Percentiles rank a stretch among this genome's conserved stretches.
Conservation (phyloP, 2,113 vertebrate genomes). For the Progne subis region DNA sequence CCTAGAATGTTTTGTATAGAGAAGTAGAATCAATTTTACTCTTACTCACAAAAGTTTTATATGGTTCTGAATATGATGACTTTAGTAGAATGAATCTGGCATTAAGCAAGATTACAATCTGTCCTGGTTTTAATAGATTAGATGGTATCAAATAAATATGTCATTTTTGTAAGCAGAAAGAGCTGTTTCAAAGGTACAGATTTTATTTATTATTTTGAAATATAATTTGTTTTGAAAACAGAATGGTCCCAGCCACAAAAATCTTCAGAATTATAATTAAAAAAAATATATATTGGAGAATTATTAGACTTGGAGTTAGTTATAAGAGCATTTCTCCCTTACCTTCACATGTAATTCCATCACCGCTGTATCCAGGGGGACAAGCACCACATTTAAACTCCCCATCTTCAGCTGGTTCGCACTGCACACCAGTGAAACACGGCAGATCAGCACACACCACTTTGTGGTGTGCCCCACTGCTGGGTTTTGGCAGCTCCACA, state of each 20-base stretch:
- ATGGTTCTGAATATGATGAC: not conserved
- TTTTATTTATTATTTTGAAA: not conserved
- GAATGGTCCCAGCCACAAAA: not conserved
- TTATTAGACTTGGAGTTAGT: not conserved
- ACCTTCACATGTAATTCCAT: slow-evolving; percentile 80
- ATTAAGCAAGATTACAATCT: slow-evolving; percentile 18
- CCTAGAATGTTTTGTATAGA: not conserved
- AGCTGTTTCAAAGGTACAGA: not conserved
- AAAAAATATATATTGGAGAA: not conserved
- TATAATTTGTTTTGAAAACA: not conserved
- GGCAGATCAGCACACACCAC: slow-evolving; percentile 16
- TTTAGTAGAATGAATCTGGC: not conserved
- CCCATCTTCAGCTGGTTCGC: not conserved
- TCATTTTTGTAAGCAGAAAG: not conserved
- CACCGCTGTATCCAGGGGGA: slow-evolving; percentile 73
- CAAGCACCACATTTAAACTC: slow-evolving; percentile 75
- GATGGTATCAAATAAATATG: slow-evolving; percentile 40
- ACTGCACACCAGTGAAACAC: slow-evolving; percentile 73
- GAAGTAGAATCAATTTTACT: not conserved
- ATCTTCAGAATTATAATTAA: not conserved
- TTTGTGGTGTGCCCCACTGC: not conserved
- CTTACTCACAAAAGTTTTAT: not conserved
- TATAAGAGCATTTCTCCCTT: not conserved
- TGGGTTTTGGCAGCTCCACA: not conserved
- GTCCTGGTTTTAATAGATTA: slow-evolving; percentile 19